Evolutionary conservation across 64 coral and sea anemone species (phyloP).

Genomic region (Catalaphyllia jardinei): DNA sequence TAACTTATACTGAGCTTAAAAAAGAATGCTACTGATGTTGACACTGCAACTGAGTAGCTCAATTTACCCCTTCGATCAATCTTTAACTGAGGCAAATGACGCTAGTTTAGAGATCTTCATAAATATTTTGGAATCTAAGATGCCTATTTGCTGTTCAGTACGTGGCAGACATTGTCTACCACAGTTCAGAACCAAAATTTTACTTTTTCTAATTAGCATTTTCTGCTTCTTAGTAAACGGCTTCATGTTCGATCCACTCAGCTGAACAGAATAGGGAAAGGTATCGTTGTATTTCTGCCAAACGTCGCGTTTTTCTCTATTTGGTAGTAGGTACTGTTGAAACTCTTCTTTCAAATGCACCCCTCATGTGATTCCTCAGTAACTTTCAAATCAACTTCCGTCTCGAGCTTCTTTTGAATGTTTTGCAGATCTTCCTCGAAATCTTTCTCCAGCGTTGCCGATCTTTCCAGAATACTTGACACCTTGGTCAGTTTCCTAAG

Average conservation of each 20-base stretch:
- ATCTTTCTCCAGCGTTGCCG: conserved; percentile 30
- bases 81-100: background rate
- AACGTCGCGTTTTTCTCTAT: too few relatives aligned
- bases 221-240: background rate
- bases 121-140: background rate
- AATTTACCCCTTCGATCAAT: background rate
- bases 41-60: too few relatives aligned
- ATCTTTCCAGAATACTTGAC: conserved; percentile 17
- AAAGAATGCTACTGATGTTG: background rate
- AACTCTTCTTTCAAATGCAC: background rate
- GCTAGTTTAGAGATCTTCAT: background rate
- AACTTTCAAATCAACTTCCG: background rate
- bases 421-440: conserved; percentile 26
- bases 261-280: too few relatives aligned
- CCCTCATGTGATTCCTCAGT: background rate
- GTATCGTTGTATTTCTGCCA: too few relatives aligned
- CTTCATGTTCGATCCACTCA: background rate
- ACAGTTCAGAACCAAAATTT: background rate
- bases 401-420: conserved; percentile 1
- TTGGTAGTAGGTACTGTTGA: too few relatives aligned
- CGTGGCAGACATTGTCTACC: background rate
- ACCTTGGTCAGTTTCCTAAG: conserved; percentile 4
- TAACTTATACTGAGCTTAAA: background rate
- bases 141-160: background rate
- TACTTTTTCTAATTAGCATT: background rate